Percentiles rank a stretch among this genome's conserved stretches.
These are phyloP conservation scores for Lucinisca nassula DNA, from an alignment of 2,888 invertebrate genomes.

Conservation along the genomic window DNA sequence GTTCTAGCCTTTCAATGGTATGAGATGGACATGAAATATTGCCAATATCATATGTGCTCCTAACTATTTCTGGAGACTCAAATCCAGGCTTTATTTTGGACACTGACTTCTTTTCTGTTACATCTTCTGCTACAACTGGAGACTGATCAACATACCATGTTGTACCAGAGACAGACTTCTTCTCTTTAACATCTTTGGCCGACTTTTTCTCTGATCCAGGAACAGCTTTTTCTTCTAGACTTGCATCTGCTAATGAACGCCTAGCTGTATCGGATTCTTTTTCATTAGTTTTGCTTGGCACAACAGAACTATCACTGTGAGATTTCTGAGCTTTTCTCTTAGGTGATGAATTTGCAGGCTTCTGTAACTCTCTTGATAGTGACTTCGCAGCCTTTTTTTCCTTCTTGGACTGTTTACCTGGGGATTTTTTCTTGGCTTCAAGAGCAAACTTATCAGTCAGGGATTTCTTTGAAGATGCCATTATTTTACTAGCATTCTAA, in stretches of 20 bases:
- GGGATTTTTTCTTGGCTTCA: slow-evolving; percentile 71
- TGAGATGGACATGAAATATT: slow-evolving; percentile 20
- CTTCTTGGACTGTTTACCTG: slow-evolving; percentile 65
- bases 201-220: background rate
- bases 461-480: slow-evolving; percentile 73
- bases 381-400: slow-evolving; percentile 53
- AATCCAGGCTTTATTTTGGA: background rate
- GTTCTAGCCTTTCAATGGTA: slow-evolving; percentile 59
- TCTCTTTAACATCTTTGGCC: background rate
- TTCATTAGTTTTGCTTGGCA: slow-evolving; percentile 7
- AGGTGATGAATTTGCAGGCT: slow-evolving; percentile 29
- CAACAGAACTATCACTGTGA: slow-evolving; percentile 52
- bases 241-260: background rate
- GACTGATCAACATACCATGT: background rate
- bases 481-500: background rate
- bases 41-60: background rate
- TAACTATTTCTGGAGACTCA: background rate
- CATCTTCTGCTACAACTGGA: background rate
- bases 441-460: slow-evolving; percentile 74
- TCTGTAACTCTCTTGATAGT: slow-evolving; percentile 53
- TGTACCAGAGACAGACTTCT: background rate
- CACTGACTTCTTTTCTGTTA: background rate
- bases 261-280: background rate
- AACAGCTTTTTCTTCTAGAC: too few species aligned
- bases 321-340: slow-evolving; percentile 59